phyloP scores from a whole-genome alignment of 2,888 invertebrate species.

The Cephus spinipes region DNA sequence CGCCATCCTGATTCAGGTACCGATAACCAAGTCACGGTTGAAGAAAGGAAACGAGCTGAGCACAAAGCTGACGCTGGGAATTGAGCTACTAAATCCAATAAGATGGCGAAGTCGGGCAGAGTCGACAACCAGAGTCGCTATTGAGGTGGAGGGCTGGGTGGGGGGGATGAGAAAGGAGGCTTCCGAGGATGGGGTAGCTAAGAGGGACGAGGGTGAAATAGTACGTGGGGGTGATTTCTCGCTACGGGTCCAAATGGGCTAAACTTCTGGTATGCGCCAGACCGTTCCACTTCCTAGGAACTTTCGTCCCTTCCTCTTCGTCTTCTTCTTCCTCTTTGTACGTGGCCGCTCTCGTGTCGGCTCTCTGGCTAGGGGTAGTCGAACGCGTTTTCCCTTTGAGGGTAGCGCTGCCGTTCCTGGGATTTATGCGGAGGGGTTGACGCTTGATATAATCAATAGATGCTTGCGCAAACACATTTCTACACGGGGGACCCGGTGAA shows the following conservation, averaged over 20 bases:
- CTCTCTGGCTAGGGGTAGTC: background rate
- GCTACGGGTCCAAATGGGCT: background rate
- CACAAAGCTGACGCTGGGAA: background rate
- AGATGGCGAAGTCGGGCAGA: background rate
- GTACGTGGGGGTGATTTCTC: background rate
- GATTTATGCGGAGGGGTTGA: slow-evolving; percentile 17
- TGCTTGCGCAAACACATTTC: slow-evolving; percentile 19
- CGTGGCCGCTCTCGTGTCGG: background rate
- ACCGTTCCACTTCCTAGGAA: background rate
- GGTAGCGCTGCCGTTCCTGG: background rate
- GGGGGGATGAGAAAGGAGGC: background rate
- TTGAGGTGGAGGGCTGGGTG: background rate
- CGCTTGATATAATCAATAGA: slow-evolving; percentile 24
- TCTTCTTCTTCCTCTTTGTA: background rate
- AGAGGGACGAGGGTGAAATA: background rate
- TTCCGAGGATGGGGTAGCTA: background rate
- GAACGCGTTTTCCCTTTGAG: slow-evolving; percentile 2
- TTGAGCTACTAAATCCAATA: background rate
- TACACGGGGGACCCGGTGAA: background rate
- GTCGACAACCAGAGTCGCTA: background rate
- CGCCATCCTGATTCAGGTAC: background rate
- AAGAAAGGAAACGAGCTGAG: background rate
- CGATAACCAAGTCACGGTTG: background rate
- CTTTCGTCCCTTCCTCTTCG: slow-evolving; percentile 1
- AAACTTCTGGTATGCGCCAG: slow-evolving; percentile 6